Percentiles rank a stretch among this genome's conserved stretches.
Evolutionary conservation across 2,888 invertebrate species (phyloP).

Genomic region (Euplexia lucipara): DNA sequence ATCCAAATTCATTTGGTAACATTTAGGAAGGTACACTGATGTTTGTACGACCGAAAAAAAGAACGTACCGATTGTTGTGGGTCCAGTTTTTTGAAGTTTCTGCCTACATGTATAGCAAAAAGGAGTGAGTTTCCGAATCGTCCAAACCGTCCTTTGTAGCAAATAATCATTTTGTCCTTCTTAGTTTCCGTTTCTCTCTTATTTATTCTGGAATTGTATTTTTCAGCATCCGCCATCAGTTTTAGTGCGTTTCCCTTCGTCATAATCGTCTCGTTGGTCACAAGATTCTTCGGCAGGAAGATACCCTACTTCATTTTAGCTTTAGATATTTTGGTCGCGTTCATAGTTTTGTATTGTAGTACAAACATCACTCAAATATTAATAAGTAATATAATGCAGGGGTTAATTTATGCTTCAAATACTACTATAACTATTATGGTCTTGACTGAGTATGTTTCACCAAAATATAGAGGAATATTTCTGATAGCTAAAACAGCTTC

Average conservation of each 20-base stretch:
- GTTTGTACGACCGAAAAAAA: no score
- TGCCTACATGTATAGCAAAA: no score
- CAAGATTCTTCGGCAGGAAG: slow-evolving; percentile 62
- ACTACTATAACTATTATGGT: slow-evolving; percentile 52
- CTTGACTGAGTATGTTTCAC: slow-evolving; percentile 69
- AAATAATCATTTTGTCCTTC: no score
- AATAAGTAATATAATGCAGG: slow-evolving; percentile 59
- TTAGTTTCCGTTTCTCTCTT: no score
- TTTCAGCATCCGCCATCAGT: slow-evolving; percentile 40
- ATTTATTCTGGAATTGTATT: slow-evolving; percentile 14
- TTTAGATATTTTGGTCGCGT: slow-evolving; percentile 46
- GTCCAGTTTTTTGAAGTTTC: no score
- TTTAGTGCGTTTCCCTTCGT: slow-evolving; percentile 65
- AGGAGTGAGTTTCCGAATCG: no score
- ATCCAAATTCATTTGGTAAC: no score
- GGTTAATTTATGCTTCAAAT: slow-evolving; percentile 38
- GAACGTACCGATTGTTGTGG: no score
- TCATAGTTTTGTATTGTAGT: slow-evolving; percentile 61
- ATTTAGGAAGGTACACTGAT: no score
- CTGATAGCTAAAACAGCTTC: slow-evolving; percentile 66
- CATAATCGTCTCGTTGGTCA: slow-evolving; percentile 52
- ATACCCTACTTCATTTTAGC: slow-evolving; percentile 50
- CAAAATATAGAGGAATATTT: slow-evolving; percentile 69
- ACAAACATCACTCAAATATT: slow-evolving; percentile 60
- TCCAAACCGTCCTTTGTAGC: no score